Percentiles rank a stretch among this genome's conserved stretches.
Evolutionary conservation across 2,113 vertebrate genomes (phyloP).

Genomic region (Cephalopholis sonnerati): DNA sequence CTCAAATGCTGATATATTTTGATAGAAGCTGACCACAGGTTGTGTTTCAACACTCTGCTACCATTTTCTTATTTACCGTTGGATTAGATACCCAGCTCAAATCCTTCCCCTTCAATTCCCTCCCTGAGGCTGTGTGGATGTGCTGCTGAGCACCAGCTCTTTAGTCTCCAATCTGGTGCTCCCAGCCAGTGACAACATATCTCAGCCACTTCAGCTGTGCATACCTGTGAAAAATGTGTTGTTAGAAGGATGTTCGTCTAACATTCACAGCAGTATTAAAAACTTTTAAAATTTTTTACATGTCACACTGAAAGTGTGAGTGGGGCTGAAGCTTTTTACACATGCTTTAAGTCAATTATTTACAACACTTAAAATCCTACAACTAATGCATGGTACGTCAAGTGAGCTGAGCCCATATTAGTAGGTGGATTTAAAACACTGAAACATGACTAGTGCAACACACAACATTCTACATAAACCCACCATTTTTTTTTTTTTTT

Average conservation of each 20-base stretch:
- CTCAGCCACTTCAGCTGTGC: background rate
- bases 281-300: too few relatives aligned
- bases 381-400: background rate
- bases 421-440: too few relatives aligned
- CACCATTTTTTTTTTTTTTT: too few relatives aligned
- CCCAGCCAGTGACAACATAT: background rate
- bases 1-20: background rate
- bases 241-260: background rate
- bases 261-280: too few relatives aligned
- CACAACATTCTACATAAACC: too few relatives aligned
- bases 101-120: constrained; percentile 9
- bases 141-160: background rate
- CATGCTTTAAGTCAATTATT: background rate
- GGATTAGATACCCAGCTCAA: constrained; percentile 3
- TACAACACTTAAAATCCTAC: background rate
- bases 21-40: background rate
- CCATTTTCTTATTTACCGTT: constrained; percentile 29
- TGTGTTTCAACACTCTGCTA: background rate
- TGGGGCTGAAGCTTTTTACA: background rate
- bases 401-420: too few relatives aligned
- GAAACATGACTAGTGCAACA: too few relatives aligned
- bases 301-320: background rate
- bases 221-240: background rate
- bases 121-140: constrained; percentile 9
- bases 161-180: background rate